phyloP scores from a whole-genome alignment of 1,140 invertebrate species.

The Microplitis demolitor region DNA sequence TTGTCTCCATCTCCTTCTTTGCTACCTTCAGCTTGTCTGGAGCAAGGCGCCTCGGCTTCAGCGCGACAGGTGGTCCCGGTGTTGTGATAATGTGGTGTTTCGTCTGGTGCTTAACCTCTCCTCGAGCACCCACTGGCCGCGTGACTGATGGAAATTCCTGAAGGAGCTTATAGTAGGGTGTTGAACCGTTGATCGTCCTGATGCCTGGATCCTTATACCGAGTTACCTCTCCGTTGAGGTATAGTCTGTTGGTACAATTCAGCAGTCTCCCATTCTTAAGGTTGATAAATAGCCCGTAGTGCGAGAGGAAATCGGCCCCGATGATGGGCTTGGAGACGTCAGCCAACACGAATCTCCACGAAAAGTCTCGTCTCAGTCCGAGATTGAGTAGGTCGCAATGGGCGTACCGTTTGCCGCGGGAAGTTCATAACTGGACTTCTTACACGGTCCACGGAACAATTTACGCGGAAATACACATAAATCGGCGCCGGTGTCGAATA shows the following conservation, averaged over 20 bases:
- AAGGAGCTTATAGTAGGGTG: background rate
- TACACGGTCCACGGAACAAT: background rate
- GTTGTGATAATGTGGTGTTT: constrained; percentile 34
- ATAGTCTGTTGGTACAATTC: constrained; percentile 35
- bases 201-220: background rate
- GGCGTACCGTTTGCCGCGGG: constrained; percentile 29
- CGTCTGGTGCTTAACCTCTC: background rate
- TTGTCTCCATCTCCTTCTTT: background rate
- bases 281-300: constrained; percentile 47
- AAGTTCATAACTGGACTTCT: constrained; percentile 27
- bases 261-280: constrained; percentile 37
- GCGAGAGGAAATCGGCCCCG: constrained; percentile 52
- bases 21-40: constrained; percentile 35
- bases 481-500: constrained; percentile 44
- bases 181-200: background rate
- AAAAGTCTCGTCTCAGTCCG: constrained; percentile 36
- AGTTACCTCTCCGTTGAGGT: background rate
- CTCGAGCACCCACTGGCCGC: background rate
- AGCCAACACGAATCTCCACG: constrained; percentile 55
- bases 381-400: constrained; percentile 50
- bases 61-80: constrained; percentile 44
- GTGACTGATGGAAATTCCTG: constrained; percentile 21
- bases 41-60: constrained; percentile 46
- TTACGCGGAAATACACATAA: constrained; percentile 39
- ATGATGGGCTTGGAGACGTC: constrained; percentile 51